These are phyloP conservation scores for Anthoscopus minutus DNA, from an alignment of 2,113 vertebrate genomes.

Conservation along the genomic window DNA sequence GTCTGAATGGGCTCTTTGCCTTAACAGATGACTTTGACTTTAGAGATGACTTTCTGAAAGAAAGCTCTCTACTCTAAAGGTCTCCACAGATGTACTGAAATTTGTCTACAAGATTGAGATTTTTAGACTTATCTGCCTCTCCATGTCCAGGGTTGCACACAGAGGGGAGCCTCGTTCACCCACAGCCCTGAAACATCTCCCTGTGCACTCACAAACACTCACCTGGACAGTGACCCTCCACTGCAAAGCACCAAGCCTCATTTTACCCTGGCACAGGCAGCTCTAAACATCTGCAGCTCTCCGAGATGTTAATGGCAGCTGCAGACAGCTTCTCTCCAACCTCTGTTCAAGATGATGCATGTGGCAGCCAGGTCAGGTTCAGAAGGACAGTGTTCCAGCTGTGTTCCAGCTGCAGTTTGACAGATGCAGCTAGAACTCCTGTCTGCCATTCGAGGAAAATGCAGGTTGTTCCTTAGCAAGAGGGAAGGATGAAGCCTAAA, in stretches of 20 bases:
- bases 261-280: background rate
- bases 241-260: background rate
- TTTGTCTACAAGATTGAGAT: background rate
- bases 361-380: background rate
- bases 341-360: background rate
- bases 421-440: background rate
- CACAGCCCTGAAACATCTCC: background rate
- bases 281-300: background rate
- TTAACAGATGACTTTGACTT: background rate
- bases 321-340: background rate
- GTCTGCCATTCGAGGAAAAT: background rate
- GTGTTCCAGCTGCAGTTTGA: background rate
- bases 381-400: background rate
- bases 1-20: background rate
- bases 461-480: background rate
- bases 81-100: background rate
- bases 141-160: rapidly evolving
- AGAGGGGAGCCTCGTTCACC: background rate
- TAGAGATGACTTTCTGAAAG: background rate
- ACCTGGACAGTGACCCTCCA: background rate
- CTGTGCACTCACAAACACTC: background rate
- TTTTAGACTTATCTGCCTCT: background rate
- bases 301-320: background rate
- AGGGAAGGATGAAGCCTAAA: background rate
- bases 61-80: background rate